Percentiles rank a stretch among this genome's conserved stretches.
These are phyloP conservation scores for Parochlus steinenii DNA, from an alignment of 2,888 invertebrate genomes.

Conservation along the genomic window DNA sequence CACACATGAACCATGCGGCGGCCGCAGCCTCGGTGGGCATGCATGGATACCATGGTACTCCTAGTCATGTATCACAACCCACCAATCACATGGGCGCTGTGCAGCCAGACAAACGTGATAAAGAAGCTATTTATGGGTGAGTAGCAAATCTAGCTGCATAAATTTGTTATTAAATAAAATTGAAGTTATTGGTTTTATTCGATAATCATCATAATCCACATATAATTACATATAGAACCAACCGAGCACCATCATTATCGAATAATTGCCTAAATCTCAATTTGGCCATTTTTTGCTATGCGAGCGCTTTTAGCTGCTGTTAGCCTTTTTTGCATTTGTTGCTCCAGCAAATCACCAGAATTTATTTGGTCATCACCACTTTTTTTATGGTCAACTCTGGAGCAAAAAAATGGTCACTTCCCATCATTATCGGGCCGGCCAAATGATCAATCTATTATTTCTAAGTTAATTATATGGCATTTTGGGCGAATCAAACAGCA, in stretches of 20 bases:
- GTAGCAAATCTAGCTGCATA: slow-evolving; percentile 26
- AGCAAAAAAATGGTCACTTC: slow-evolving; percentile 4
- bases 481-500: neutral
- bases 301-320: neutral
- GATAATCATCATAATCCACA: neutral
- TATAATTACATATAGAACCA: neutral
- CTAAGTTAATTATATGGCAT: slow-evolving; percentile 6
- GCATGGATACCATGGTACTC: slow-evolving; percentile 44
- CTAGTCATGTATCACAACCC: slow-evolving; percentile 68
- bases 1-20: slow-evolving; percentile 60
- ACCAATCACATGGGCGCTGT: slow-evolving; percentile 71
- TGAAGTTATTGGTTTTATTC: neutral
- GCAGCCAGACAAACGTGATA: slow-evolving; percentile 86
- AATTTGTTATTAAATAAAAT: neutral
- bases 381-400: slow-evolving; percentile 4
- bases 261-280: neutral
- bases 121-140: slow-evolving; percentile 98
- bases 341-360: too few relatives aligned
- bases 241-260: slow-evolving; percentile 2
- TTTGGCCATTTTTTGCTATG: slow-evolving; percentile 2
- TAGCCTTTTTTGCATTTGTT: neutral
- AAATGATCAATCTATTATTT: slow-evolving; percentile 3
- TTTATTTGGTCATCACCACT: slow-evolving; percentile 5
- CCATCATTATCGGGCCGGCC: neutral
- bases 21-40: slow-evolving; percentile 40